phyloP scores from a whole-genome alignment of 2,888 invertebrate genomes.

The Psylliodes chrysocephalus region DNA sequence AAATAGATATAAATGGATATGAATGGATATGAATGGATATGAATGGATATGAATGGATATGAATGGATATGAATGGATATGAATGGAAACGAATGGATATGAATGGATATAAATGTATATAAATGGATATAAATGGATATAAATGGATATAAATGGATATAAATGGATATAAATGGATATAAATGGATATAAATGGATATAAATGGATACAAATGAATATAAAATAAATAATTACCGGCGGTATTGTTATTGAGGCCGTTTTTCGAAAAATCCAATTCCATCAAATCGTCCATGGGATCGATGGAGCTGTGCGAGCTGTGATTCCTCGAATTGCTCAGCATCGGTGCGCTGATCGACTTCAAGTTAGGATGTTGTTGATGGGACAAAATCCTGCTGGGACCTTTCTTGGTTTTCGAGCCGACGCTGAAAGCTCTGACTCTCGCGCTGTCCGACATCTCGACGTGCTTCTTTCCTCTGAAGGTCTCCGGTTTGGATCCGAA shows the following conservation, averaged over 20 bases:
- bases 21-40: too few species aligned
- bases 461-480: constrained; percentile 45
- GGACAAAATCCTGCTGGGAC: constrained; percentile 55
- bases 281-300: constrained; percentile 78
- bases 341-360: constrained; percentile 78
- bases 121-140: too few species aligned
- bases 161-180: too few species aligned
- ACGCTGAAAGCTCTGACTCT: constrained; percentile 82
- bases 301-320: constrained; percentile 65
- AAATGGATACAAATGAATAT: too few species aligned
- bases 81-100: too few species aligned
- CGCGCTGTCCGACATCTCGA: constrained; percentile 64
- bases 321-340: constrained; percentile 63
- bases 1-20: neutral
- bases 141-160: too few species aligned
- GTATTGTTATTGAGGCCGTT: constrained; percentile 56
- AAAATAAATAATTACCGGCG: constrained; percentile 65
- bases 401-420: constrained; percentile 73
- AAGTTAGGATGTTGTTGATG: constrained; percentile 56
- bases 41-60: too few species aligned
- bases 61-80: too few species aligned
- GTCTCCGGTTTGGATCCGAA: constrained; percentile 83
- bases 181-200: too few species aligned
- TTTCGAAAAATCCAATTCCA: constrained; percentile 80
- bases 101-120: too few species aligned